A percentile compares a stretch with the other conserved stretches of the same genome.
Evolutionary conservation across 2,888 invertebrate genomes (phyloP).

Genomic region (Celastrina argiolus): DNA sequence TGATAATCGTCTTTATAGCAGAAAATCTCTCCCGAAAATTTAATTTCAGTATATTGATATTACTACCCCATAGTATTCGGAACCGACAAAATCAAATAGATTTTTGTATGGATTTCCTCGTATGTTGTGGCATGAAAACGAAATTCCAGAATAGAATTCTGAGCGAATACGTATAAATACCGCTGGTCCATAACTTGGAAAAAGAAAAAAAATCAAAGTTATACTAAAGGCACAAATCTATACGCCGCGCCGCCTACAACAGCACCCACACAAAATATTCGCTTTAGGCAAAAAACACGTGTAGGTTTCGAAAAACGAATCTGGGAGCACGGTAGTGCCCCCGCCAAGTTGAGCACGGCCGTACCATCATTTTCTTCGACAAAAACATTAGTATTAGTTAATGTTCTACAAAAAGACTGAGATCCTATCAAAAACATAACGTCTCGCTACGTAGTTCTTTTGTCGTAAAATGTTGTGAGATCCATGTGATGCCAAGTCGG

Average conservation of each 20-base stretch:
- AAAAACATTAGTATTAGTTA: too few relatives aligned
- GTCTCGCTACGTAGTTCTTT: too few relatives aligned
- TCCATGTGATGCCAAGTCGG: too few relatives aligned
- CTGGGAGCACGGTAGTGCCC: too few relatives aligned
- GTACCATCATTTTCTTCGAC: too few relatives aligned
- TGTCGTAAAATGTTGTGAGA: too few relatives aligned
- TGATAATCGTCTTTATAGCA: background rate
- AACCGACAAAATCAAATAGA: background rate
- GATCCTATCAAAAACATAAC: too few relatives aligned
- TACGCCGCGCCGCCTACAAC: background rate
- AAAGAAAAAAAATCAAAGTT: background rate
- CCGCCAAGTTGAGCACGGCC: too few relatives aligned
- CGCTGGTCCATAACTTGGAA: background rate
- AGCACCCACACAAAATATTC: background rate
- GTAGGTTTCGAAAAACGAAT: too few relatives aligned
- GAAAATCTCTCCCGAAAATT: background rate
- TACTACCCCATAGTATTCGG: background rate
- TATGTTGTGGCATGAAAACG: background rate
- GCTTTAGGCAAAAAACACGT: too few relatives aligned
- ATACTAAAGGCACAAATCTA: background rate
- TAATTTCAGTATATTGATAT: background rate
- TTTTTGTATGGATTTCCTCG: background rate
- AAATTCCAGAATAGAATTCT: background rate
- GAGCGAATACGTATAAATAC: background rate
- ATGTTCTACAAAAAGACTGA: too few relatives aligned